Conservation (phyloP, 2,888 invertebrate genomes). For the Lasioglossum marginatum region DNA sequence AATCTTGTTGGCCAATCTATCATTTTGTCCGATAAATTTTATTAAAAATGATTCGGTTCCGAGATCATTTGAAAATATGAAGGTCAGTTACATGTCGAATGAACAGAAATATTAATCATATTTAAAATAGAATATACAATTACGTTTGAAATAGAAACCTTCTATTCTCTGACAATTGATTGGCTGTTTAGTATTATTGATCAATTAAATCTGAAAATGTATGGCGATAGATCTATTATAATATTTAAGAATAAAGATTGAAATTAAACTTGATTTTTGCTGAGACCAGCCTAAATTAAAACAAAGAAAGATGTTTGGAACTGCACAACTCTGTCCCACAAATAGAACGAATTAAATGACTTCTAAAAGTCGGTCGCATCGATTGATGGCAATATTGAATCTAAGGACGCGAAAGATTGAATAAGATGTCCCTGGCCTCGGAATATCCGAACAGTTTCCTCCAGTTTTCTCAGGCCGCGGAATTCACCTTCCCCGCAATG, state of each 20-base stretch:
- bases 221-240: neutral
- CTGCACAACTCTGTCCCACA: neutral
- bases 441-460: constrained; percentile 1
- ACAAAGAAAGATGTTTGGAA: neutral
- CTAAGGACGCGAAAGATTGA: neutral
- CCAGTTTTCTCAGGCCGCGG: neutral
- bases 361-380: neutral
- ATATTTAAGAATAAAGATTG: neutral
- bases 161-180: neutral
- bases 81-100: neutral
- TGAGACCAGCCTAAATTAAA: neutral
- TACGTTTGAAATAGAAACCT: neutral
- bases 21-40: too few species aligned
- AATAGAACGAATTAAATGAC: neutral
- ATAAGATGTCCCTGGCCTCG: neutral
- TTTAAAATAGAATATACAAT: too few species aligned
- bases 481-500: neutral
- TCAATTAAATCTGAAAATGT: neutral
- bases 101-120: neutral
- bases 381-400: neutral
- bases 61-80: neutral
- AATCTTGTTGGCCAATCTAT: too few species aligned
- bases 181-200: neutral
- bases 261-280: neutral
- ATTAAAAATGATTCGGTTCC: too few species aligned